Conservation (phyloP, 53 echinoderm and acorn worm genomes). For the Henricia sp. region DNA sequence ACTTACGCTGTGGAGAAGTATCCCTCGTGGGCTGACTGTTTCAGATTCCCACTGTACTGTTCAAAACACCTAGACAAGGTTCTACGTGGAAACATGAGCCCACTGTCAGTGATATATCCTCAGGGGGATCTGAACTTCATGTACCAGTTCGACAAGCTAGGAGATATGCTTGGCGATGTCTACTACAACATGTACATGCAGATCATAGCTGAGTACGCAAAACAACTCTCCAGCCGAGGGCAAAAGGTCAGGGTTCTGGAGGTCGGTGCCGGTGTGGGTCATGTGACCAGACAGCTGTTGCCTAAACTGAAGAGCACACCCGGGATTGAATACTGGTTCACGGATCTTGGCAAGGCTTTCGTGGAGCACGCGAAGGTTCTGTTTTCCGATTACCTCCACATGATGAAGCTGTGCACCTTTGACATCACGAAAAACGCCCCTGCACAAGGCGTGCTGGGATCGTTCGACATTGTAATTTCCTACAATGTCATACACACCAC, state of each 20-base stretch:
- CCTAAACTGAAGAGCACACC: conserved; percentile 36
- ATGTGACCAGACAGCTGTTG: conserved; percentile 42
- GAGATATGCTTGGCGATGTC: conserved; percentile 42
- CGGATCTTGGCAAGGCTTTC: conserved; percentile 47
- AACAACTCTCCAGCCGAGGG: conserved; percentile 18
- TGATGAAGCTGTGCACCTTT: conserved; percentile 39
- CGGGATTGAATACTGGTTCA: conserved; percentile 49
- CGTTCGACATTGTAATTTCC: conserved; percentile 45
- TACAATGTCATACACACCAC: conserved; percentile 59
- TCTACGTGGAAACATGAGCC: conserved; percentile 33
- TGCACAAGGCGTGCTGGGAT: conserved; percentile 26
- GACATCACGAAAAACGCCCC: conserved; percentile 43
- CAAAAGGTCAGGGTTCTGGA: conserved; percentile 31
- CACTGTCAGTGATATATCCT: conserved; percentile 50
- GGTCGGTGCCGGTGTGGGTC: conserved; percentile 42
- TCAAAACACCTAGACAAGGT: conserved; percentile 28
- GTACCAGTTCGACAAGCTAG: conserved; percentile 55
- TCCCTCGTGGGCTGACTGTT: conserved; percentile 37
- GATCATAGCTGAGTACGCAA: conserved; percentile 32
- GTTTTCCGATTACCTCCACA: conserved; percentile 35
- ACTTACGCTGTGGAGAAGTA: conserved; percentile 14
- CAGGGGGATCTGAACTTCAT: conserved; percentile 50
- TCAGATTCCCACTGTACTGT: conserved; percentile 48
- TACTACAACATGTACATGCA: conserved; percentile 58
- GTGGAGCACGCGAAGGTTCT: conserved; percentile 40